Evolutionary conservation across 2,113 vertebrate species (phyloP), one percentile per base, ranked within the genome.

Genomic region (Callospermophilus lateralis): DNA sequence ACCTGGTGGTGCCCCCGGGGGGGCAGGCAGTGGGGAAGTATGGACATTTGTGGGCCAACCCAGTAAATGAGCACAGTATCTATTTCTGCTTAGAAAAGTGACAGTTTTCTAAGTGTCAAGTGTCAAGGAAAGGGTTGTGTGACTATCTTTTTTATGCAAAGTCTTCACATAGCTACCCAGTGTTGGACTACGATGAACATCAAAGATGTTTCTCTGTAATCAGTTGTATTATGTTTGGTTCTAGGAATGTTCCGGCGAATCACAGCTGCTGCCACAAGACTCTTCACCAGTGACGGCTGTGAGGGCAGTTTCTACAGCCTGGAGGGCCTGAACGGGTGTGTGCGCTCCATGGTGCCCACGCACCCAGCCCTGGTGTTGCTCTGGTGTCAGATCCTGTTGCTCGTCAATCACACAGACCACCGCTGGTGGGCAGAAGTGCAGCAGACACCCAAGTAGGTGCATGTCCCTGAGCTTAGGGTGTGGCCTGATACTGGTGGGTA

Each of bases 391-490:
- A 99, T 99, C 91, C 98, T 99, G 19, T 99, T 99, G 78, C 99
- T 99, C 20, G 99, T 99, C 97, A 99, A 99, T 98, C 99, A 99
- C 96, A 99, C 99, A 13, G 99, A 99, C 98, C 99, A 99, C 98
- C 99, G 98, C 89, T 99, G 99, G 99, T 99, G 99, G 99, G 98
- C 99, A 8, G 99, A 99, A 98, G 99, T 99, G 84, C 99, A 99
- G 97, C 99, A 99, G 98, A 99, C 99, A 0, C 99, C 99, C 12
- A 99, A 98, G 99, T 99, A 98, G 97, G 99, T 96, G 55, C 26
- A 9, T 11, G 24, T 24, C 24, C 58, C 61, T 10, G 55, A 4
- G 24, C n/a, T 55, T 63, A 6, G 53, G 19, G 53, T 24, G 15
- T 81, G 11, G 15, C 48, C 34, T 0, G 0, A 32, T 24, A 4